Percentiles rank a stretch among this genome's conserved stretches.
phyloP scores from a whole-genome alignment of 2,113 vertebrate species.

The human (Homo sapiens) region DNA sequence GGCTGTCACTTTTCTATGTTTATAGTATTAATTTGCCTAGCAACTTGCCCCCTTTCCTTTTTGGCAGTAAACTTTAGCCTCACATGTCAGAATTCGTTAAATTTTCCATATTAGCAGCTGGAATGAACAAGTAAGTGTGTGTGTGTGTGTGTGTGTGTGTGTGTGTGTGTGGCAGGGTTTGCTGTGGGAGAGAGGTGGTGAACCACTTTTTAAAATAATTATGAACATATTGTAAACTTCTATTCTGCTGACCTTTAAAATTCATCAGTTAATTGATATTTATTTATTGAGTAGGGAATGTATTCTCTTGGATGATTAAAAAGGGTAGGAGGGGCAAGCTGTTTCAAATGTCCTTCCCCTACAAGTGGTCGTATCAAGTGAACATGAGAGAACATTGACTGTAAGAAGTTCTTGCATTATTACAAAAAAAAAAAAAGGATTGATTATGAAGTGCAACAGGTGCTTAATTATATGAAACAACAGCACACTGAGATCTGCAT shows the following conservation, averaged over 20 bases:
- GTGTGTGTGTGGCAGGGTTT: neutral
- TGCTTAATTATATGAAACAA: conserved; percentile 73
- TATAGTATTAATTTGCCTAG: conserved; percentile 74
- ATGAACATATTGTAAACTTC: conserved; percentile 34
- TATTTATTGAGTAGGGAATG: conserved; percentile 18
- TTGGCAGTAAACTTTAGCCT: conserved; percentile 64
- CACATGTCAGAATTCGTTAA: conserved; percentile 54
- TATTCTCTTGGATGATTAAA: neutral
- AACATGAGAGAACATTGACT: conserved; percentile 40
- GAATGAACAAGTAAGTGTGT: neutral
- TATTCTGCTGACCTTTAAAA: conserved; percentile 49
- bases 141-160: neutral
- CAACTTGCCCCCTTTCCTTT: conserved; percentile 49
- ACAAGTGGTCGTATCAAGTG: neutral
- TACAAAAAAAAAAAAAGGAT: conserved; percentile 65
- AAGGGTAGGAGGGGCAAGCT: neutral
- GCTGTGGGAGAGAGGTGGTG: neutral
- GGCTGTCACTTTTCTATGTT: conserved; percentile 67
- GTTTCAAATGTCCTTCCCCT: neutral
- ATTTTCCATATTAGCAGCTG: conserved; percentile 33
- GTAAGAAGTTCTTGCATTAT: conserved; percentile 62
- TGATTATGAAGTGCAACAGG: conserved; percentile 68
- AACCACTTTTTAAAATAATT: conserved; percentile 25
- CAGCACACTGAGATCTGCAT: conserved; percentile 53
- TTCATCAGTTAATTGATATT: conserved; percentile 50